These are phyloP conservation scores for Seira ritae DNA, from an alignment of 2,888 invertebrate species.

Conservation along the genomic window DNA sequence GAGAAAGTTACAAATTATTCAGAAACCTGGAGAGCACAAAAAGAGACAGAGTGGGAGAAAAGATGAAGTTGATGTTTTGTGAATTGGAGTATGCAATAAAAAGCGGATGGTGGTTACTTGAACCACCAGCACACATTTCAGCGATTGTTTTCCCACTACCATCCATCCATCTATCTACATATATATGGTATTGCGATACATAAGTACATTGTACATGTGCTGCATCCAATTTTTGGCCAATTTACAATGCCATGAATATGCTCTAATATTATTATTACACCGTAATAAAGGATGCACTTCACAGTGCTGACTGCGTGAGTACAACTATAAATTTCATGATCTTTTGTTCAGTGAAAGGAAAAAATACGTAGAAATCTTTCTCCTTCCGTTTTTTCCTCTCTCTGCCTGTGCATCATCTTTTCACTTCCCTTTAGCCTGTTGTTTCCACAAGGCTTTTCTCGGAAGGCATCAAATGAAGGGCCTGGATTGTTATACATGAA, in stretches of 20 bases:
- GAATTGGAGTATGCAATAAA: constrained; percentile 19
- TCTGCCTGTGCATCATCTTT: background rate
- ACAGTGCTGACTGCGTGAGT: background rate
- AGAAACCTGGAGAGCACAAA: background rate
- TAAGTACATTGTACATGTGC: no score
- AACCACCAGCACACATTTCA: constrained; percentile 5
- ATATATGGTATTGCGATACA: no score
- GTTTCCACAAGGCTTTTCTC: no score
- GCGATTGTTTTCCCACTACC: background rate
- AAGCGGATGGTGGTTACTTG: constrained; percentile 5
- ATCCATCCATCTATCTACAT: no score
- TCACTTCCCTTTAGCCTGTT: no score
- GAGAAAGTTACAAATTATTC: constrained; percentile 14
- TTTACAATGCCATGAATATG: background rate
- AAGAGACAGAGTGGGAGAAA: background rate
- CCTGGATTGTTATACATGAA: no score
- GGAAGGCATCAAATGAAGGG: no score
- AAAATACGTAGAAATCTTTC: no score
- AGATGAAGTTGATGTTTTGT: constrained; percentile 16
- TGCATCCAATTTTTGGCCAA: background rate
- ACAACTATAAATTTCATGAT: background rate
- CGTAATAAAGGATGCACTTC: background rate
- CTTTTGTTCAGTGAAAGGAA: background rate
- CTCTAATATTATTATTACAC: constrained; percentile 3
- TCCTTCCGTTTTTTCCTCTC: no score